Evolutionary conservation across 1,140 invertebrate genomes (phyloP).

Genomic region (Augochlora pura): DNA sequence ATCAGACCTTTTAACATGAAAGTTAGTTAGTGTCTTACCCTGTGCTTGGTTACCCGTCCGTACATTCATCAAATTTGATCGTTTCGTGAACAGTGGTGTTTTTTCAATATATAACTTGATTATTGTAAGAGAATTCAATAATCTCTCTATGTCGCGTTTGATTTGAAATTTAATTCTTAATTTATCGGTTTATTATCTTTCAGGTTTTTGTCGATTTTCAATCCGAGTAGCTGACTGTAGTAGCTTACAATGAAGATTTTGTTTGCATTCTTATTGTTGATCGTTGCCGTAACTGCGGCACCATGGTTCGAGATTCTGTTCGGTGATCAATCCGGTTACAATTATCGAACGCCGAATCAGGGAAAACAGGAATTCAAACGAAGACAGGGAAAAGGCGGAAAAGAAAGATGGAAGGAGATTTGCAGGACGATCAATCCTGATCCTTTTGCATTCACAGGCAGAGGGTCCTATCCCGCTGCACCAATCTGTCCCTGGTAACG

Average conservation of each 20-base stretch:
- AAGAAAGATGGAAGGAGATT: slow-evolving; percentile 76
- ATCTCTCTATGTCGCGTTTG: too few species aligned
- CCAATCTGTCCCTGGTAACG: slow-evolving; percentile 74
- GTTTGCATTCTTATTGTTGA: slow-evolving; percentile 59
- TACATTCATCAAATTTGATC: not conserved
- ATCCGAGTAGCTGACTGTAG: not conserved
- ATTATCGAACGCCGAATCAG: slow-evolving; percentile 25
- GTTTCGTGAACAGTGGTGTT: too few species aligned
- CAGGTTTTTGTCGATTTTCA: not conserved
- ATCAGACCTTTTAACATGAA: slow-evolving; percentile 23
- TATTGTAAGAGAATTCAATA: too few species aligned
- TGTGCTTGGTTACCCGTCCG: not conserved
- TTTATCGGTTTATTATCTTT: not conserved
- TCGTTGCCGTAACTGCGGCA: slow-evolving; percentile 55
- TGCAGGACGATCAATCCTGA: slow-evolving; percentile 75
- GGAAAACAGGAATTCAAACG: slow-evolving; percentile 30
- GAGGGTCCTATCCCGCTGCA: slow-evolving; percentile 66
- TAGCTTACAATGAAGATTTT: slow-evolving; percentile 61
- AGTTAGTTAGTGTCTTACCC: not conserved
- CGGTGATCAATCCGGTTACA: slow-evolving; percentile 46
- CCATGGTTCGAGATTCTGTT: slow-evolving; percentile 71
- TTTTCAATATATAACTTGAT: too few species aligned
- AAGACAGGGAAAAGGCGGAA: slow-evolving; percentile 65
- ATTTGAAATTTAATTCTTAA: too few species aligned
- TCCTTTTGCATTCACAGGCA: slow-evolving; percentile 74